Conservation (phyloP, 2,797 vertebrate genomes). For the Schizothorax lantsangensis region DNA sequence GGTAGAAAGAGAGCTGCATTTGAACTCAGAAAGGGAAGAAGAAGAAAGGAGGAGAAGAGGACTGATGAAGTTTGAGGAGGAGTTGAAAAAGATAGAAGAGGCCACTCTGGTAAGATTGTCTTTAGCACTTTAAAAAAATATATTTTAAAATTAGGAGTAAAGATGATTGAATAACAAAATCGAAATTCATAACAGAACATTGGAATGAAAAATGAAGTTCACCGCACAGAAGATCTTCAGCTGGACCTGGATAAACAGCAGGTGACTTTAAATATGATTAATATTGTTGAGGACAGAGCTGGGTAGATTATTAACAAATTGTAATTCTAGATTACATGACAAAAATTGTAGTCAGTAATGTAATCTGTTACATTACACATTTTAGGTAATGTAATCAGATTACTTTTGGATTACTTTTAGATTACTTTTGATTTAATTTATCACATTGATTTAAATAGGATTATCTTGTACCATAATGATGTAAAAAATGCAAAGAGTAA, state of each 20-base stretch:
- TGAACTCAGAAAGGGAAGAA: conserved; percentile 72
- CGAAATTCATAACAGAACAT: conserved; percentile 65
- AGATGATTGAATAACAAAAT: neutral
- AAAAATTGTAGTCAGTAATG: no score
- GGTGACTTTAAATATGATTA: conserved; percentile 70
- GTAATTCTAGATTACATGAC: no score
- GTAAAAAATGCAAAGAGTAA: no score
- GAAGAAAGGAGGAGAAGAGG: conserved; percentile 68
- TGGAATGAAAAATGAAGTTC: conserved; percentile 72
- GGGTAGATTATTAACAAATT: no score
- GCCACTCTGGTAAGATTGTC: conserved; percentile 65
- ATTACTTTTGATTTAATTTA: no score
- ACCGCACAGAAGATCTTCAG: conserved; percentile 75
- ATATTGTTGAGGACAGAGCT: neutral
- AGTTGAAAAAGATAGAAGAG: conserved; percentile 74
- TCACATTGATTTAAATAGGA: no score
- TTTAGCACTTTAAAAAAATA: neutral
- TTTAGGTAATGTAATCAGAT: no score
- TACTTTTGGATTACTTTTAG: no score
- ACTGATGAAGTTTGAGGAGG: conserved; percentile 79
- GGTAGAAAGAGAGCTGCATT: conserved; percentile 67
- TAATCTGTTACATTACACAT: no score
- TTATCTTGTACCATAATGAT: no score
- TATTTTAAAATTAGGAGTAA: neutral
- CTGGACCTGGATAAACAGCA: conserved; percentile 78